Conservation (phyloP, 2,113 vertebrate species). For the Thinocorus orbignyianus region DNA sequence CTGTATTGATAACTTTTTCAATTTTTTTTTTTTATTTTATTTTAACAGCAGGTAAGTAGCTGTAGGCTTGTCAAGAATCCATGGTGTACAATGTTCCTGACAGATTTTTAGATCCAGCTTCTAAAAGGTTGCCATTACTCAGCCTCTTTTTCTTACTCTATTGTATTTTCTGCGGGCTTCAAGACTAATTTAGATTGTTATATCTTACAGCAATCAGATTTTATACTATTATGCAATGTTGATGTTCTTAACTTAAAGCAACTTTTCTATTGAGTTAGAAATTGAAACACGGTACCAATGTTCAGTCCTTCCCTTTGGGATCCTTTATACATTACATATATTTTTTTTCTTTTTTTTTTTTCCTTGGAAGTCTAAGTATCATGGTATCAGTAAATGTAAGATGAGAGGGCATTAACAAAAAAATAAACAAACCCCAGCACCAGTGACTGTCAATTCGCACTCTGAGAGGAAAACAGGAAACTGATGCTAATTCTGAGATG, state of each 20-base stretch:
- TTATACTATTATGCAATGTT: too few species aligned
- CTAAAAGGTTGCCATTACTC: not conserved
- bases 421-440: too few species aligned
- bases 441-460: not conserved
- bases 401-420: not conserved
- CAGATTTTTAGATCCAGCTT: not conserved
- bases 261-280: not conserved
- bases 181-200: not conserved
- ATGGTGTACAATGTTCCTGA: not conserved
- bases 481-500: not conserved
- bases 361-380: not conserved
- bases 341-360: not conserved
- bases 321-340: not conserved
- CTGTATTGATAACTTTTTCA: not conserved
- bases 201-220: too few species aligned
- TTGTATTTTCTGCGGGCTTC: not conserved
- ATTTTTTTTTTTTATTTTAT: not conserved
- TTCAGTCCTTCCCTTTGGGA: not conserved
- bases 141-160: not conserved
- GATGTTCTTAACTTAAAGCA: not conserved
- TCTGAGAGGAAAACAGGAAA: not conserved
- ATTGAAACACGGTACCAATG: not conserved
- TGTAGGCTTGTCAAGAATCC: not conserved
- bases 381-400: not conserved
- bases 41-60: not conserved